These are phyloP conservation scores for Galaxias olidus DNA, from an alignment of 2,797 vertebrate species.

Conservation along the genomic window DNA sequence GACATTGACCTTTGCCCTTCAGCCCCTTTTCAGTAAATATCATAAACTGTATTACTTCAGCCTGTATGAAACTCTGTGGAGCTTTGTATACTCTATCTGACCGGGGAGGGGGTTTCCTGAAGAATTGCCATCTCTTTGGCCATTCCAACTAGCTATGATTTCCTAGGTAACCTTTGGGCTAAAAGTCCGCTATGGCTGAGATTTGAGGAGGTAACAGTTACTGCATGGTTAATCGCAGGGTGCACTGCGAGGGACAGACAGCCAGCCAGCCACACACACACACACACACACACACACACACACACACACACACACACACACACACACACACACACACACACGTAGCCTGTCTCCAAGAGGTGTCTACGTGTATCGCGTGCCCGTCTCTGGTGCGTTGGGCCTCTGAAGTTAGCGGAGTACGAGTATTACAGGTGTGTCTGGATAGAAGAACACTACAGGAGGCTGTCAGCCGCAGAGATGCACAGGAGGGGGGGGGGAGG, in stretches of 20 bases:
- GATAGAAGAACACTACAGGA: slow-evolving; percentile 60
- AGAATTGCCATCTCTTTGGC: slow-evolving; percentile 20
- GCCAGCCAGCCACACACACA: too few relatives aligned
- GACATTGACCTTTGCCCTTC: slow-evolving; percentile 53
- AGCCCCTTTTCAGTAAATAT: slow-evolving; percentile 52
- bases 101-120: slow-evolving; percentile 43
- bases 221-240: slow-evolving; percentile 57
- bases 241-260: not conserved
- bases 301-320: slow-evolving; percentile 23
- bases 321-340: slow-evolving; percentile 24
- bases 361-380: slow-evolving; percentile 38
- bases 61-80: slow-evolving; percentile 51
- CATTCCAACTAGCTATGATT: too few relatives aligned
- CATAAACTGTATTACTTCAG: slow-evolving; percentile 51
- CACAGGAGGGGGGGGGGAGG: slow-evolving; percentile 11
- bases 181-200: slow-evolving; percentile 69
- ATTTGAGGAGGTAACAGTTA: slow-evolving; percentile 72
- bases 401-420: slow-evolving; percentile 44
- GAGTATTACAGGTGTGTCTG: slow-evolving; percentile 46
- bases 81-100: not conserved
- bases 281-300: slow-evolving; percentile 23
- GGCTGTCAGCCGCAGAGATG: slow-evolving; percentile 34
- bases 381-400: slow-evolving; percentile 72
- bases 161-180: too few relatives aligned
- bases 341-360: slow-evolving; percentile 32